Conservation (phyloP, 2,113 vertebrate species). For the Bubo scandiacus region DNA sequence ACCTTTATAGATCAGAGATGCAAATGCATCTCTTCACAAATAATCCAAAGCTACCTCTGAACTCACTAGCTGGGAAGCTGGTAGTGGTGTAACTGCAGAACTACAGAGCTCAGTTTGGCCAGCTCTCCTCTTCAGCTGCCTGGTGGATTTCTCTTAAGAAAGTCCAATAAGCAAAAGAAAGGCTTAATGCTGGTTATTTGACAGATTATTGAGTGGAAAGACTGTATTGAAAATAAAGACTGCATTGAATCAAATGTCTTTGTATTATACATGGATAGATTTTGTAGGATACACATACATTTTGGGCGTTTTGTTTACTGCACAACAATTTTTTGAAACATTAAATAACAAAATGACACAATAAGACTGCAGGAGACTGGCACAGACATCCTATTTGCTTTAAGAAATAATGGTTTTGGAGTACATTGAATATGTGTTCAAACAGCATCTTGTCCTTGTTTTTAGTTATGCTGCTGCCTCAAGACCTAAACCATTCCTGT, state of each 20-base stretch:
- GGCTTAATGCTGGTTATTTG: neutral
- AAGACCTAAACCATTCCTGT: neutral
- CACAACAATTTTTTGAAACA: neutral
- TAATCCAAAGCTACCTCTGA: neutral
- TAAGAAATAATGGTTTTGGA: neutral
- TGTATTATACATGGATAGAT: neutral
- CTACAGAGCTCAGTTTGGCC: neutral
- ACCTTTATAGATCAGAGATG: neutral
- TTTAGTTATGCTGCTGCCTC: neutral
- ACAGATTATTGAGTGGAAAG: neutral
- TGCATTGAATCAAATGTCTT: neutral
- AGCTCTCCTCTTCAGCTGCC: neutral
- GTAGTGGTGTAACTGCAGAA: neutral
- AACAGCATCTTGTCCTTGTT: neutral
- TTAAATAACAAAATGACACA: neutral
- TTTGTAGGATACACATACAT: neutral
- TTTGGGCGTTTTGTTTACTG: neutral
- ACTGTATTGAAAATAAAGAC: no score
- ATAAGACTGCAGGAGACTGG: neutral
- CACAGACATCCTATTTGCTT: neutral
- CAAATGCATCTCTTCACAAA: neutral
- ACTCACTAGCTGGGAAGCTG: rapidly evolving
- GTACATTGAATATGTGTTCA: neutral
- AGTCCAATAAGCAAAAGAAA: neutral
- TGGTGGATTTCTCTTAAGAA: neutral